Evolutionary conservation across 2,113 vertebrate species (phyloP).

Genomic region (Mystacornis crossleyi): DNA sequence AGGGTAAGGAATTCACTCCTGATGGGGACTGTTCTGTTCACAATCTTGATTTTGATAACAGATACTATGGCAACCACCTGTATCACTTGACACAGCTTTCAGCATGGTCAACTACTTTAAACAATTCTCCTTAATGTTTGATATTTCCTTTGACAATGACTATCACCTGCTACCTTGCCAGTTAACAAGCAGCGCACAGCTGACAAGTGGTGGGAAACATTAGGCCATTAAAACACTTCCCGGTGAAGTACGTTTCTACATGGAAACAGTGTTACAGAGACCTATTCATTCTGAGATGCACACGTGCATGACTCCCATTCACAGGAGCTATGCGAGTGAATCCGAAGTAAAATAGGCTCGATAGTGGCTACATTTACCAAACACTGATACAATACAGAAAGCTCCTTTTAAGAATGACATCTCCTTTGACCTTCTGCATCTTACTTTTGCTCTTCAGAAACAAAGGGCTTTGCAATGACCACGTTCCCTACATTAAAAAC

Average conservation of each 20-base stretch:
- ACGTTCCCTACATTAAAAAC: not conserved
- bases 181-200: not conserved
- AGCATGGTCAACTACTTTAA: not conserved
- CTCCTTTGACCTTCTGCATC: not conserved
- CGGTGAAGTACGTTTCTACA: not conserved
- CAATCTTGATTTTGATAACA: not conserved
- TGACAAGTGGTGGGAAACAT: not conserved
- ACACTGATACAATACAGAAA: not conserved
- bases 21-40: not conserved
- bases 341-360: conserved; percentile 12
- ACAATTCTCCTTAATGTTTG: not conserved
- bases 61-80: not conserved
- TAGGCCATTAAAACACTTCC: not conserved
- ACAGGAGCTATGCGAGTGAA: not conserved
- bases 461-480: not conserved
- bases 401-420: not conserved
- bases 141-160: not conserved
- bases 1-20: not conserved
- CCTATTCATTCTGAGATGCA: conserved; percentile 10
- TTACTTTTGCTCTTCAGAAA: conserved; percentile 16
- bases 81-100: not conserved
- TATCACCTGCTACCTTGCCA: not conserved
- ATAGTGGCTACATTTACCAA: conserved; percentile 8
- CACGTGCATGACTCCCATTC: conserved; percentile 10
- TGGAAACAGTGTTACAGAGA: not conserved